phyloP scores from a whole-genome alignment of 2,113 vertebrate genomes.

The Saimiri boliviensis region DNA sequence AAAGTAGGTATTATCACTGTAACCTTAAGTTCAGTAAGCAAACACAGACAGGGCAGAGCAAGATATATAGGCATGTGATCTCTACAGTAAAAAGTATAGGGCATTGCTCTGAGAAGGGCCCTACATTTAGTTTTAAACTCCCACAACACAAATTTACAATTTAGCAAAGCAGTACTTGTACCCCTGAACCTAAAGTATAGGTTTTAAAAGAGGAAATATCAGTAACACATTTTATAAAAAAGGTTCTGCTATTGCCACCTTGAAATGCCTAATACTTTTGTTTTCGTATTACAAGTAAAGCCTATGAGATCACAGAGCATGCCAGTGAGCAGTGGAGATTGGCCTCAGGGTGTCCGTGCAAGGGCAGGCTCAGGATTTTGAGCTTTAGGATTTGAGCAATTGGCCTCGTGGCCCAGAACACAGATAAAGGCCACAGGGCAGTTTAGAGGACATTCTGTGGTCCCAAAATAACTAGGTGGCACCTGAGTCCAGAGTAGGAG shows the following conservation, averaged over 20 bases:
- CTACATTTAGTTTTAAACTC: not conserved
- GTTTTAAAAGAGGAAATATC: no score
- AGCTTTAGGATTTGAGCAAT: not conserved
- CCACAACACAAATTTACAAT: no score
- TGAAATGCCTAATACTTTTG: not conserved
- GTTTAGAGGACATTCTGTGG: not conserved
- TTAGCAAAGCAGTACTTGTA: no score
- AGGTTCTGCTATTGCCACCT: not conserved
- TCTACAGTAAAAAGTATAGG: not conserved
- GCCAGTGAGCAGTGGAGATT: not conserved
- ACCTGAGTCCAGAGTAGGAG: not conserved
- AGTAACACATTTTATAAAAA: not conserved
- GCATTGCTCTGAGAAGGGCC: not conserved
- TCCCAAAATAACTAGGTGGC: not conserved
- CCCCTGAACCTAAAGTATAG: no score
- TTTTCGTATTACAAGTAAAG: not conserved
- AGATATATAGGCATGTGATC: not conserved
- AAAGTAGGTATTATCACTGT: not conserved
- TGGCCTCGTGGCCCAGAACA: not conserved
- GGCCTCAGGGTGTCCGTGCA: rapidly evolving
- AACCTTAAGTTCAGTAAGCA: not conserved
- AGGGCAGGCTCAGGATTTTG: not conserved
- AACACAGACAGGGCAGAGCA: not conserved
- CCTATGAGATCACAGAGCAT: not conserved
- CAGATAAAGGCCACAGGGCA: not conserved